These are phyloP conservation scores for Peucedramus taeniatus DNA, from an alignment of 2,113 vertebrate species.

Conservation along the genomic window DNA sequence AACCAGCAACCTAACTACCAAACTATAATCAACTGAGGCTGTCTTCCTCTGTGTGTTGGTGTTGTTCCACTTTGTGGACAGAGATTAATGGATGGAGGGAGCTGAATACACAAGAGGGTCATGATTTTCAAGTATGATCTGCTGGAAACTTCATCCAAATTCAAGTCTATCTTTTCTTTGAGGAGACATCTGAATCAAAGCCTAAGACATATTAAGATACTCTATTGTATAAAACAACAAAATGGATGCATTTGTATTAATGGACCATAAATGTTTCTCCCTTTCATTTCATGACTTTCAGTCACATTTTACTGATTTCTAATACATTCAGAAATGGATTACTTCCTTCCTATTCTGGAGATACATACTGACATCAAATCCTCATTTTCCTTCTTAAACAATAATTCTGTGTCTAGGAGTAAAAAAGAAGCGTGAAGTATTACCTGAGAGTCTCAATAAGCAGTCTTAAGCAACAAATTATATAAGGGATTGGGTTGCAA, in stretches of 20 bases:
- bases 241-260: neutral
- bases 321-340: neutral
- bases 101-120: rapidly evolving
- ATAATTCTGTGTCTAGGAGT: neutral
- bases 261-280: neutral
- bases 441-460: neutral
- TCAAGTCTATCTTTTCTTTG: neutral
- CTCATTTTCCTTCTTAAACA: neutral
- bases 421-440: neutral
- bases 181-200: neutral
- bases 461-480: neutral
- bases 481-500: neutral
- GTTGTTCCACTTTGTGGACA: neutral
- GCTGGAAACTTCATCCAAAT: neutral
- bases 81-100: neutral
- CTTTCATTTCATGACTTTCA: neutral
- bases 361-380: neutral
- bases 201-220: neutral
- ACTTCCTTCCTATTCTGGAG: neutral
- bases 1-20: neutral
- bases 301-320: neutral
- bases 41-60: neutral
- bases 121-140: neutral
- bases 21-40: neutral
- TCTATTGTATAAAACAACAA: neutral